Conservation (phyloP, 64 coral and sea anemone species). For the Acropora yongei region DNA sequence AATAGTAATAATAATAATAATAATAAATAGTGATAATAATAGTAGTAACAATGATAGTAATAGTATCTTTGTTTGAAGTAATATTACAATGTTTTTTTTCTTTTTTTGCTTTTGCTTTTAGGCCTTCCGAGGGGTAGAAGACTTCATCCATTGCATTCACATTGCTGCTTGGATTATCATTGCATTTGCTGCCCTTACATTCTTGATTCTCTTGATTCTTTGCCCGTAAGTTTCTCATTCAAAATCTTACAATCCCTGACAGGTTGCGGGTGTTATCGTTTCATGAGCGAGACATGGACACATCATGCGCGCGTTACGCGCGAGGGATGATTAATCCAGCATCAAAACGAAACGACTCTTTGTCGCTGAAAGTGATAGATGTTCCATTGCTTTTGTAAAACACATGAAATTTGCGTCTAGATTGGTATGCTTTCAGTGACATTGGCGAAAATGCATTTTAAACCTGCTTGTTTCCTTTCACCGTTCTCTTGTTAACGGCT, state of each 20-base stretch:
- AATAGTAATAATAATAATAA: too few species aligned
- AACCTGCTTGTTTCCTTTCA: not conserved
- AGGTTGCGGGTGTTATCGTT: too few species aligned
- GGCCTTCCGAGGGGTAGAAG: not conserved
- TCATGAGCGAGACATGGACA: too few species aligned
- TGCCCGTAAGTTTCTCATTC: slow-evolving; percentile 41
- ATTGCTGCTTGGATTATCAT: slow-evolving; percentile 73
- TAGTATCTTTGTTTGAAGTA: too few species aligned
- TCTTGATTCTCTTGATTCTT: slow-evolving; percentile 55
- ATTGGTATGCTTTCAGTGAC: too few species aligned
- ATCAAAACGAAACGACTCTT: not conserved
- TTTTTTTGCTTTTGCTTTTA: not conserved
- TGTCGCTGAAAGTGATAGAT: too few species aligned
- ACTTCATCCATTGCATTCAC: slow-evolving; percentile 59
- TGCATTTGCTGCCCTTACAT: slow-evolving; percentile 58
- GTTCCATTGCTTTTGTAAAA: too few species aligned
- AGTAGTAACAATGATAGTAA: too few species aligned
- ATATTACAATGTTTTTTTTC: too few species aligned
- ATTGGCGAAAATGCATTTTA: too few species aligned
- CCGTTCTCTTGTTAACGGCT: not conserved
- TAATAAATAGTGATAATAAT: too few species aligned
- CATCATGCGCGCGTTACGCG: not conserved
- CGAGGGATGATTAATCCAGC: not conserved
- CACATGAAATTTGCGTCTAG: too few species aligned
- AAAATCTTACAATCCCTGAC: not conserved